Base-by-base conservation (phyloP, 2,797 vertebrate genomes). In the Pipistrellus kuhlii region DNA sequence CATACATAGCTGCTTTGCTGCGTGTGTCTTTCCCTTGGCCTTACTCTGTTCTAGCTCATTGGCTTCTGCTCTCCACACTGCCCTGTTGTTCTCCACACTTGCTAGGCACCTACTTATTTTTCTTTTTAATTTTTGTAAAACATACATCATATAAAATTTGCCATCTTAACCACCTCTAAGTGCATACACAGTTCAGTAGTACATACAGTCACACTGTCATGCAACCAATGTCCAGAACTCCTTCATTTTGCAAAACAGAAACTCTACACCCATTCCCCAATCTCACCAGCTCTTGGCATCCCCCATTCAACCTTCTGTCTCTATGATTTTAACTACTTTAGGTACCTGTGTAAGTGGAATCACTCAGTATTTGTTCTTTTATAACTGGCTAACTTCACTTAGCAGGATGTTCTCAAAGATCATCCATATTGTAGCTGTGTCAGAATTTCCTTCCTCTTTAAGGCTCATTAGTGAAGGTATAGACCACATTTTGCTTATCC, bases 1-100 rank as follows among this genome's bases (percentile, higher is more conserved):
- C 15, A 32, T 3, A 27, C 38, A 35, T 18, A 5, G 53, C 0
- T 0, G 25, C 48, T 41, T 30, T 0, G 0, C 35, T 21, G 12
- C 32, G 23, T 15, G 30, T 23, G 46, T 12, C 53, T 21, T 32
- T 41, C 53, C 35, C 30, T 21, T 0, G 53, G 62, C 20, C 41
- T 20, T 5, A 38, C 7, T 5, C 82, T 14, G 55, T 30, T 71
- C 62, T 12, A 21, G 82, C 38, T 14, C 69, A 15, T 72, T 0
- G 13, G 32, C 57, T 12, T n/a, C 72, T 17, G 4, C 75, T 25
- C 0, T 8, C 44, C 73, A 51, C 32, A 3, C 13, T 17, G 81
- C 38, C 75, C 51, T 85, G 53, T 17, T 51, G 25, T 21, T 32
- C 30, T 13, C n/a, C 41, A 11, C 25, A 9, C 27, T 32, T 5